Conservation (phyloP, 2,888 invertebrate species). For the Dugesia japonica region DNA sequence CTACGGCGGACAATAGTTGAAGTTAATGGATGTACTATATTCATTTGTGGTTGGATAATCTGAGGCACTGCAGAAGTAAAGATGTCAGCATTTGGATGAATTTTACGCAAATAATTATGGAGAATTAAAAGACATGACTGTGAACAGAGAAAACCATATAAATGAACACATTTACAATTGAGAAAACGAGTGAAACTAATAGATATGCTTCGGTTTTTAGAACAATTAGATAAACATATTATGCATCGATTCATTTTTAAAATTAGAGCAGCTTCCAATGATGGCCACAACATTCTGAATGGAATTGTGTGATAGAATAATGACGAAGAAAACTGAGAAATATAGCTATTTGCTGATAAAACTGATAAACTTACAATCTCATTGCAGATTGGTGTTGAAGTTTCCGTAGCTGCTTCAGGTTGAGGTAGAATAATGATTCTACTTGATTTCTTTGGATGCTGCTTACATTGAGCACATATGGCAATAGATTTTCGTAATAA, state of each 20-base stretch:
- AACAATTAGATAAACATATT: background rate
- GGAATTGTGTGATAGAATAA: background rate
- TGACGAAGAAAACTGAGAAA: background rate
- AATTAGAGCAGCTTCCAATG: background rate
- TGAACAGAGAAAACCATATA: background rate
- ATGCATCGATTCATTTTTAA: background rate
- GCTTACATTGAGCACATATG: background rate
- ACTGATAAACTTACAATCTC: background rate
- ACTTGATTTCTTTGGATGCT: background rate
- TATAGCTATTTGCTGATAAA: background rate
- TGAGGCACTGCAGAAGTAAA: background rate
- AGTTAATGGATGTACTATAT: background rate
- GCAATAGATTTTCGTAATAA: background rate
- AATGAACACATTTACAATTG: background rate
- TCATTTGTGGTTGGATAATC: background rate
- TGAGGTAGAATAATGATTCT: background rate
- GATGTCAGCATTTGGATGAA: background rate
- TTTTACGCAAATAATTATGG: background rate
- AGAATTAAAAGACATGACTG: background rate
- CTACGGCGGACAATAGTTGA: background rate
- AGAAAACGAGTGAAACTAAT: background rate
- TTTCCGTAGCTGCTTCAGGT: background rate
- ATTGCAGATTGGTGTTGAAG: background rate
- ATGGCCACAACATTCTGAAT: background rate
- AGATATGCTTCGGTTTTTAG: background rate